Conservation (phyloP, 2,888 invertebrate species). For the Limnephilus marmoratus region DNA sequence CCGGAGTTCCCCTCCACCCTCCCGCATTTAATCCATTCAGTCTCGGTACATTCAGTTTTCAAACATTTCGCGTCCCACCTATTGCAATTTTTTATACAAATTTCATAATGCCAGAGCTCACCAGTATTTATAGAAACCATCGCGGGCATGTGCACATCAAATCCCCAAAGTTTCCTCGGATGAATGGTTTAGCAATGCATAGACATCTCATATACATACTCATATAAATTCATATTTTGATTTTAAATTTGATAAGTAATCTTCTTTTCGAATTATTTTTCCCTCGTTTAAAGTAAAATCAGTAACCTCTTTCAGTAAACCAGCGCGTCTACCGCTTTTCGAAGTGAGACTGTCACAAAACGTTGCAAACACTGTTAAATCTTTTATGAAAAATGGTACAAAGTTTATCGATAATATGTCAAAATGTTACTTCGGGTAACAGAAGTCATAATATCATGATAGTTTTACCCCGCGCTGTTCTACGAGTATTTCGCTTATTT, state of each 20-base stretch:
- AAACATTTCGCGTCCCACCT: too few species aligned
- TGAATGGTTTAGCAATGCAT: too few species aligned
- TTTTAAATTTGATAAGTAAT: not conserved
- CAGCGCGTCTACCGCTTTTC: not conserved
- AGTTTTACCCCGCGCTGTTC: not conserved
- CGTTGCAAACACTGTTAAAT: not conserved
- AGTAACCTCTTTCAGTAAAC: not conserved
- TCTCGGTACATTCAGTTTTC: too few species aligned
- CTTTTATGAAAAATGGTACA: constrained; percentile 2
- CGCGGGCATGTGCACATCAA: too few species aligned
- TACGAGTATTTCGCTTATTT: not conserved
- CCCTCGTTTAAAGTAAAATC: not conserved
- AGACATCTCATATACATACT: too few species aligned
- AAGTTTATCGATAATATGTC: not conserved
- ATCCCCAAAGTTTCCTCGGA: too few species aligned
- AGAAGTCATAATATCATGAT: not conserved
- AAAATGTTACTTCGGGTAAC: not conserved
- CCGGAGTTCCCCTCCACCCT: too few species aligned
- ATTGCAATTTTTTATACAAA: too few species aligned
- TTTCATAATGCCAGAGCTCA: too few species aligned
- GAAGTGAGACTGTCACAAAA: not conserved
- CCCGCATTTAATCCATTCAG: too few species aligned
- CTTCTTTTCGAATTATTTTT: not conserved
- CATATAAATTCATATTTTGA: too few species aligned
- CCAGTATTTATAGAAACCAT: too few species aligned